A percentile compares a stretch with the other conserved stretches of the same genome.
These are phyloP conservation scores for Ibidorhyncha struthersii DNA, from an alignment of 2,113 vertebrate genomes.

Conservation along the genomic window DNA sequence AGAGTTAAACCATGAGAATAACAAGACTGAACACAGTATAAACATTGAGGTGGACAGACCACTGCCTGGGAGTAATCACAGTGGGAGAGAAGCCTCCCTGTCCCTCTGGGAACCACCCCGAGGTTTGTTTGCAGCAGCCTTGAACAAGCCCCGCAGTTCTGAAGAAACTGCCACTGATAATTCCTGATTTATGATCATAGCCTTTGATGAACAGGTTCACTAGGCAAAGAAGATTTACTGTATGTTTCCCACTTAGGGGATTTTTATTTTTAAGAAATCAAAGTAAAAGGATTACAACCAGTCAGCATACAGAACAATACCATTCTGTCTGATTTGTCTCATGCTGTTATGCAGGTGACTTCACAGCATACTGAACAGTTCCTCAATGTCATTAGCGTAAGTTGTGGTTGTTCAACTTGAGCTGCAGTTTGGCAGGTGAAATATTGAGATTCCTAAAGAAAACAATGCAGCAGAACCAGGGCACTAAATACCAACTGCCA, in stretches of 20 bases:
- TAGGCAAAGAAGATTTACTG: neutral
- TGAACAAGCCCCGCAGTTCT: neutral
- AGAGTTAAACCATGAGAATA: neutral
- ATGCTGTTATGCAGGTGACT: neutral
- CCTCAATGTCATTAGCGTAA: neutral
- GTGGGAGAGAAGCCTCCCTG: neutral
- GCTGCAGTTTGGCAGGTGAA: neutral
- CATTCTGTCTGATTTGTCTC: neutral
- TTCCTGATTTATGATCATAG: neutral
- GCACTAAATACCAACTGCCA: neutral
- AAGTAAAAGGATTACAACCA: conserved; percentile 7
- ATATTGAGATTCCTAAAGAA: neutral
- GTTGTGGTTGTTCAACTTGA: neutral
- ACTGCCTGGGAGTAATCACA: neutral
- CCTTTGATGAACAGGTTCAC: neutral
- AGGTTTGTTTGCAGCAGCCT: neutral
- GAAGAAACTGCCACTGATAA: neutral
- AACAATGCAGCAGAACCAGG: neutral
- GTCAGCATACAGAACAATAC: neutral
- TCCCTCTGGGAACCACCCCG: neutral
- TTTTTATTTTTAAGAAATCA: neutral
- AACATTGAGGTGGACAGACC: neutral
- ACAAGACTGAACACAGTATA: neutral
- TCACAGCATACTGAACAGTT: neutral
- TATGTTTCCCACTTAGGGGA: neutral